Evolutionary conservation across 2,113 vertebrate genomes (phyloP).

Genomic region (zebrafish (Danio rerio)): GRCz12tu NC_133193.1:22322001-22322500

Average conservation of each 20-base stretch:
- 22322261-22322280: background rate
- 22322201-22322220: slow-evolving; percentile 29
- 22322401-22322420: too few relatives aligned
- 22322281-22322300: background rate
- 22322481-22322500: too few relatives aligned
- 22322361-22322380: too few relatives aligned
- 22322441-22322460: too few relatives aligned
- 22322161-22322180: slow-evolving; percentile 32
- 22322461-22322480: too few relatives aligned
- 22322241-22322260: background rate
- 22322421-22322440: too few relatives aligned
- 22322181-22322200: slow-evolving; percentile 12
- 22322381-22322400: too few relatives aligned
- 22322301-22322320: background rate
- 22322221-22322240: slow-evolving; percentile 16
- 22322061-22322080: slow-evolving; percentile 45
- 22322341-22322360: too few relatives aligned
- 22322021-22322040: background rate
- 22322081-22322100: slow-evolving; percentile 39
- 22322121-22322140: slow-evolving; percentile 57
- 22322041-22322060: slow-evolving; percentile 48
- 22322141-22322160: slow-evolving; percentile 53
- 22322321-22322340: background rate
- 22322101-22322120: slow-evolving; percentile 52
- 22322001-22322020: slow-evolving; percentile 2